These are phyloP conservation scores for Eptatretus atami DNA, from an alignment of 2,797 vertebrate species.

Conservation along the genomic window DNA sequence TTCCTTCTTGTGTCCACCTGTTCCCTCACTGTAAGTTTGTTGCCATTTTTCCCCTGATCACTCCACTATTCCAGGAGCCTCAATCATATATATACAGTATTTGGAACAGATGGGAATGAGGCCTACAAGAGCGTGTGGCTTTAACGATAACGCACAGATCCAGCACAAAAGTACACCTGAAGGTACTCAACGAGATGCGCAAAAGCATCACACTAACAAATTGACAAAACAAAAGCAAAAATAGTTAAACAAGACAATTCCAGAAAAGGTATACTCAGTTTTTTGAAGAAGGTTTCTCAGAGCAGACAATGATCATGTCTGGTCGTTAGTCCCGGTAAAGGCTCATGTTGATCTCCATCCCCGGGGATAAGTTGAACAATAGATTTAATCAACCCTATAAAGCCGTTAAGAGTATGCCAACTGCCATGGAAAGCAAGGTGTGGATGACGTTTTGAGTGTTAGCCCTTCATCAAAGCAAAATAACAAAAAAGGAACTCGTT, in stretches of 20 bases:
- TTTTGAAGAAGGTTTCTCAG: conserved; percentile 1
- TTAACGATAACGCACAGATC: conserved; percentile 10
- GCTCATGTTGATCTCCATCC: no score
- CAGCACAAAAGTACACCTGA: no score
- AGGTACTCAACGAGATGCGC: conserved; percentile 8
- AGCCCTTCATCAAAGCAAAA: no score
- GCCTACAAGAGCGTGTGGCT: conserved; percentile 7
- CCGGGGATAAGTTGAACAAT: no score
- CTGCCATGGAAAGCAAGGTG: no score
- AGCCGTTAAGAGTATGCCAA: no score
- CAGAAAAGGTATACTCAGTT: conserved; percentile 9
- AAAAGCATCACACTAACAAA: conserved; percentile 9
- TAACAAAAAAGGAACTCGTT: no score
- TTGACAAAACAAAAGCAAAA: conserved; percentile 10
- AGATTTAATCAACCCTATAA: no score
- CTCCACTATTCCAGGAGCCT: not conserved
- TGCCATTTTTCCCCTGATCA: not conserved
- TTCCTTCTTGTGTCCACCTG: not conserved
- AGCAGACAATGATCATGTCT: no score
- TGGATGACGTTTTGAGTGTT: no score
- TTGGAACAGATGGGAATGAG: not conserved
- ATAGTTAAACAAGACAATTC: conserved; percentile 10
- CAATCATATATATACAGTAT: not conserved
- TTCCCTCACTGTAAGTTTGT: not conserved
- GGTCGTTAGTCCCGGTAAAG: no score